phyloP scores from a whole-genome alignment of 2,797 vertebrate genomes.

The Buceros bicornis region DNA sequence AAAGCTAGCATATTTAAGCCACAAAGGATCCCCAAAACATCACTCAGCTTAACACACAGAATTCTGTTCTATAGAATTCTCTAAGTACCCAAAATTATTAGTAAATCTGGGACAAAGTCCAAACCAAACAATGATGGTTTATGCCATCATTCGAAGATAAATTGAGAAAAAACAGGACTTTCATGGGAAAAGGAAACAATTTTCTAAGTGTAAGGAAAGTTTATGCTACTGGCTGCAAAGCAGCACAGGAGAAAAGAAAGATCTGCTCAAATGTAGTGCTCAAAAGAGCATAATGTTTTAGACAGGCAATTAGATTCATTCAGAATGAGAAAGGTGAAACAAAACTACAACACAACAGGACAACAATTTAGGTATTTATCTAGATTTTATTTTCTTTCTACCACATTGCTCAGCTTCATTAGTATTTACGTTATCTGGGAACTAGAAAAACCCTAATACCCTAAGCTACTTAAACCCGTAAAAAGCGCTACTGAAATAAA shows the following conservation, averaged over 20 bases:
- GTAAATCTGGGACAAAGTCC: background rate
- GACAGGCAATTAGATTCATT: background rate
- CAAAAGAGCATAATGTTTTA: background rate
- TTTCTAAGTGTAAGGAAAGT: background rate
- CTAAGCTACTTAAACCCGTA: background rate
- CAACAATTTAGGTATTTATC: background rate
- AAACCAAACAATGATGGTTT: background rate
- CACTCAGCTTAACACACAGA: background rate
- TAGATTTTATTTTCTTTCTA: background rate
- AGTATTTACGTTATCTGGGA: background rate
- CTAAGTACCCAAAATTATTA: background rate
- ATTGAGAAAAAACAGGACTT: background rate
- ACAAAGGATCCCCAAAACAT: background rate
- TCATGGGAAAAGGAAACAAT: background rate
- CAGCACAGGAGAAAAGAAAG: background rate
- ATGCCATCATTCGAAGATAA: background rate
- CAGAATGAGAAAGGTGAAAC: background rate
- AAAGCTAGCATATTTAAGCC: background rate
- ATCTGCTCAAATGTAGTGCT: background rate
- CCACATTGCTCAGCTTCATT: background rate
- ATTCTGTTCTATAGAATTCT: background rate
- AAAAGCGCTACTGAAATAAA: background rate
- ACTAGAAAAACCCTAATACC: background rate
- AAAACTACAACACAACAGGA: background rate
- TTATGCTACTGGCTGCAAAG: background rate